Conservation (phyloP, 2,113 vertebrate species). For the Gavia stellata region DNA sequence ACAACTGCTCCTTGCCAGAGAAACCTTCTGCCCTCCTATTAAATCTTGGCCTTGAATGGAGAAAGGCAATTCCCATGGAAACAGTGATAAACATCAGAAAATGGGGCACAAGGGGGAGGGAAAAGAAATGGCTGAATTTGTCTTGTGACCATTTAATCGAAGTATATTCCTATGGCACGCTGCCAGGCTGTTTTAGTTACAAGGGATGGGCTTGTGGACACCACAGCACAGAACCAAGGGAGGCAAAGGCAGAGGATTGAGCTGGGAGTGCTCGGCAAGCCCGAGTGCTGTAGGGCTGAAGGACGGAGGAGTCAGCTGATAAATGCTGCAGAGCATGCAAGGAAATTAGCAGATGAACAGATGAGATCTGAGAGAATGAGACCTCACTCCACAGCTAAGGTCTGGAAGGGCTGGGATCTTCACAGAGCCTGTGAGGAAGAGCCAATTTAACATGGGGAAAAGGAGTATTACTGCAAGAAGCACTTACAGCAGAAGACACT, state of each 20-base stretch:
- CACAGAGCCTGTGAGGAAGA: not conserved
- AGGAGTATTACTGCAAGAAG: not conserved
- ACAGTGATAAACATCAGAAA: not conserved
- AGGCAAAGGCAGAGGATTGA: not conserved
- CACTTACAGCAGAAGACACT: not conserved
- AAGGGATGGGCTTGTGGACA: not conserved
- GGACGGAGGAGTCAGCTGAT: not conserved
- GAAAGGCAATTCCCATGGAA: not conserved
- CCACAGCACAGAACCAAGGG: not conserved
- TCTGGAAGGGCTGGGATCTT: not conserved
- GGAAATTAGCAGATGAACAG: not conserved
- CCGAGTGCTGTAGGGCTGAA: not conserved
- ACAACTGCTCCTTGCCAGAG: not conserved
- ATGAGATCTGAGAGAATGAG: not conserved
- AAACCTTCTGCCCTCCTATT: not conserved
- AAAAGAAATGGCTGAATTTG: not conserved
- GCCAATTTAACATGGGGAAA: not conserved
- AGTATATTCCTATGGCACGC: not conserved
- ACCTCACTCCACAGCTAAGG: not conserved
- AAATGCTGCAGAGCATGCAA: not conserved
- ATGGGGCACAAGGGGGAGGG: not conserved
- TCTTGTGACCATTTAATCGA: not conserved
- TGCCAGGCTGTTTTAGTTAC: not conserved
- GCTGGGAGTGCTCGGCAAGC: not conserved
- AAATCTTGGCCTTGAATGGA: not conserved